These are phyloP conservation scores for Athene noctua DNA, from an alignment of 2,113 vertebrate genomes.

Conservation along the genomic window DNA sequence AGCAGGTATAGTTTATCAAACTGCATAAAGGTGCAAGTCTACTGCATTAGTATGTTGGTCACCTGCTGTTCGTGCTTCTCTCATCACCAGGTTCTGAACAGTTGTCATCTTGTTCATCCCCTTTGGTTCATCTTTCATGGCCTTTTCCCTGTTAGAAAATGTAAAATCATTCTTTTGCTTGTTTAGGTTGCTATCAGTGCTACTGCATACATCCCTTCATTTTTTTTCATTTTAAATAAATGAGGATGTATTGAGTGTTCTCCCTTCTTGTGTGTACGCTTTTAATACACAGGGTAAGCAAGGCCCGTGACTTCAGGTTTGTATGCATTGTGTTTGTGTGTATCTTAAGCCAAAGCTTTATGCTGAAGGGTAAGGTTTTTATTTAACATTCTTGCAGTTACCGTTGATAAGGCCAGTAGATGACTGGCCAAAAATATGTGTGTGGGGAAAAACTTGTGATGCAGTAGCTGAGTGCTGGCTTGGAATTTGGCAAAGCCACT, in stretches of 20 bases:
- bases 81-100: neutral
- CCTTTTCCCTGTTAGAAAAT: neutral
- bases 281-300: neutral
- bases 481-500: slow-evolving; percentile 10
- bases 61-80: neutral
- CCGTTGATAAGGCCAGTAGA: neutral
- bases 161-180: neutral
- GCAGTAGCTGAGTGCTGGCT: neutral
- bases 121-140: neutral
- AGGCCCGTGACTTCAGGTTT: neutral
- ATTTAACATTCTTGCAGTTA: neutral
- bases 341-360: neutral
- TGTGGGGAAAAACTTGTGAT: neutral
- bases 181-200: neutral
- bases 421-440: neutral
- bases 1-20: slow-evolving; percentile 2
- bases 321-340: neutral
- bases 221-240: neutral
- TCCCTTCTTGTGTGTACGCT: neutral
- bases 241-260: neutral
- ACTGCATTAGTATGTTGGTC: neutral
- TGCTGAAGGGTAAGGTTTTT: neutral
- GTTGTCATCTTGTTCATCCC: neutral
- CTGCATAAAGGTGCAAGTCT: neutral
- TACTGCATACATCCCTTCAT: neutral